These are phyloP conservation scores for Pogonocichla stellata DNA, from an alignment of 2,113 vertebrate species.

Conservation along the genomic window DNA sequence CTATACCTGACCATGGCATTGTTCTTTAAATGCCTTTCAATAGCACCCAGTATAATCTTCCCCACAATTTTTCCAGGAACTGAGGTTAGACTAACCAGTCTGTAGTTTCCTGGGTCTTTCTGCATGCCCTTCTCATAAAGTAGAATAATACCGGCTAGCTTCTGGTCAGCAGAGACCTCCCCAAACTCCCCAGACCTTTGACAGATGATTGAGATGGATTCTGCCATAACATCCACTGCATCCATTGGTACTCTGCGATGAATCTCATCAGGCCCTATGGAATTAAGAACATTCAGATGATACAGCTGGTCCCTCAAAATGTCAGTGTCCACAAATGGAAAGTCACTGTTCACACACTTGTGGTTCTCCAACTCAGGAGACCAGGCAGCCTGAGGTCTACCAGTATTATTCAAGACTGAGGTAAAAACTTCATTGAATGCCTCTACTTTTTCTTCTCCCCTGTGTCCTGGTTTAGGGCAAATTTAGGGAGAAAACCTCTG, in stretches of 20 bases:
- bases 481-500: no score
- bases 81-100: background rate
- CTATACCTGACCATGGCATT: background rate
- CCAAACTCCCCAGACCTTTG: background rate
- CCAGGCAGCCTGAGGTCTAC: background rate
- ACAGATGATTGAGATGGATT: background rate
- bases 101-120: background rate
- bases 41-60: background rate
- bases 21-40: background rate
- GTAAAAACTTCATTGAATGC: background rate
- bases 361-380: background rate
- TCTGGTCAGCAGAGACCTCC: background rate
- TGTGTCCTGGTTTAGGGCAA: no score
- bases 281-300: background rate
- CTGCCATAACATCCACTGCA: background rate
- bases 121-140: background rate
- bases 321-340: background rate
- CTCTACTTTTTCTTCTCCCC: background rate
- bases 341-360: background rate
- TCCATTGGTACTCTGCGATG: background rate
- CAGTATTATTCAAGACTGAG: background rate
- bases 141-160: background rate
- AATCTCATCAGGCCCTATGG: background rate
- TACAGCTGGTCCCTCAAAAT: background rate
- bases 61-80: background rate